Percentiles rank a stretch among this genome's conserved stretches.
phyloP scores from a whole-genome alignment of 37 sponge, comb jelly and placozoan species.

The Mnemiopsis leidyi region DNA sequence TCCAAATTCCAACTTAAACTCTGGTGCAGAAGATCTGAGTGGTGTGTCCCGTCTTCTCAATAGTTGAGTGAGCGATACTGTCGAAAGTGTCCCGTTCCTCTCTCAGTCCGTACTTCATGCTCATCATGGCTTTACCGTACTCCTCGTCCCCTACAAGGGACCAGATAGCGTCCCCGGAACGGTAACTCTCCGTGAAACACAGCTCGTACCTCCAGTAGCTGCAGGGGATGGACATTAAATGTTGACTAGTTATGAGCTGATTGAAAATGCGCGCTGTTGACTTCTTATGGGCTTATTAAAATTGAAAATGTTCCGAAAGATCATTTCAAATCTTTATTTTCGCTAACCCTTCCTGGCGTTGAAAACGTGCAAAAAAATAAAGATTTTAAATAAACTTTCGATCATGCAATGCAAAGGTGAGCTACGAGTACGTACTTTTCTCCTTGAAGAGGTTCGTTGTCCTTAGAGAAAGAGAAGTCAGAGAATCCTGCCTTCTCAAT shows the following conservation, averaged over 20 bases:
- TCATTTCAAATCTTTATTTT: too few relatives aligned
- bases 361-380: too few relatives aligned
- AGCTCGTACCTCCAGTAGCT: slow-evolving; percentile 61
- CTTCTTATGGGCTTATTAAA: too few relatives aligned
- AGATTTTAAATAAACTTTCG: too few relatives aligned
- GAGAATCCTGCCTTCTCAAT: background rate
- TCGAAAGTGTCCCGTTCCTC: slow-evolving; percentile 52
- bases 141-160: slow-evolving; percentile 1
- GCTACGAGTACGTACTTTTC: background rate
- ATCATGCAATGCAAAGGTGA: too few relatives aligned
- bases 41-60: slow-evolving; percentile 20
- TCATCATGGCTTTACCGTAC: background rate
- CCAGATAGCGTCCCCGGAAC: slow-evolving; percentile 12
- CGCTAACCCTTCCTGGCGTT: too few relatives aligned
- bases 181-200: slow-evolving; percentile 48
- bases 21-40: slow-evolving; percentile 38
- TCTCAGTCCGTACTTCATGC: slow-evolving; percentile 27
- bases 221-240: too few relatives aligned
- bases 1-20: background rate
- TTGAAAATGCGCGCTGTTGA: too few relatives aligned
- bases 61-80: background rate
- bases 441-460: slow-evolving; percentile 11
- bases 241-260: too few relatives aligned
- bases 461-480: background rate
- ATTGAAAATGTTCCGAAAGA: too few relatives aligned